phyloP scores from a whole-genome alignment of 2,113 vertebrate genomes.

The Eulemur macaco region DNA sequence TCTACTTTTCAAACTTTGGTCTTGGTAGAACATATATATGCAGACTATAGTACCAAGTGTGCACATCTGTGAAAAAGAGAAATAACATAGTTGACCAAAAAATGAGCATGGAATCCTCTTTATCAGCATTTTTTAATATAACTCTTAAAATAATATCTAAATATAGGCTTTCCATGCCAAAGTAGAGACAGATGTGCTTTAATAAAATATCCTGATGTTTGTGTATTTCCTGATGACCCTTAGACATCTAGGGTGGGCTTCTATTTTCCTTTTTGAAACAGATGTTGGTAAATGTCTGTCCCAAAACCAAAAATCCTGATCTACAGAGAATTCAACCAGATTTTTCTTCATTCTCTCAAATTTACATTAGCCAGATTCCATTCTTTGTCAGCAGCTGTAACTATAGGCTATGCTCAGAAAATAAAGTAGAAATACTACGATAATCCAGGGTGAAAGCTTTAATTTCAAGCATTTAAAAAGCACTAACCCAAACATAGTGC shows the following conservation, averaged over 20 bases:
- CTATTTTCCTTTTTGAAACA: conserved; percentile 49
- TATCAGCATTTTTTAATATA: conserved; percentile 85
- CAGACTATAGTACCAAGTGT: conserved; percentile 30
- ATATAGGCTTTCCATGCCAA: conserved; percentile 82
- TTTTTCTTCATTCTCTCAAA: conserved; percentile 44
- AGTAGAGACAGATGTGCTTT: conserved; percentile 84
- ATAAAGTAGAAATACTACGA: conserved; percentile 43
- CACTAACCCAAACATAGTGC: not conserved
- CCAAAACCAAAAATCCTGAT: conserved; percentile 10
- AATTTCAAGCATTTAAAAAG: conserved; percentile 39
- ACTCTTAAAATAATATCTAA: conserved; percentile 84
- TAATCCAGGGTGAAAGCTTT: conserved; percentile 18
- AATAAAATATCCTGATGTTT: conserved; percentile 80
- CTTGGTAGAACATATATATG: conserved; percentile 26
- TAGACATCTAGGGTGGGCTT: conserved; percentile 66
- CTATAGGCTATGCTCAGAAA: not conserved
- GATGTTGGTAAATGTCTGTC: conserved; percentile 56
- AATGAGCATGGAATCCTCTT: conserved; percentile 81
- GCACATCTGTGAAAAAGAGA: conserved; percentile 67
- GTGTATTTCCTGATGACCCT: conserved; percentile 82
- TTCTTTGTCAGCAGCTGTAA: conserved; percentile 14
- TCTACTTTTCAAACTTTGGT: conserved; percentile 19
- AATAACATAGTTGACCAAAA: conserved; percentile 58
- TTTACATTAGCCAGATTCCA: not conserved
- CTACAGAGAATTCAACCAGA: not conserved